Conservation (phyloP, 1,140 invertebrate species). For the Halyomorpha halys region DNA sequence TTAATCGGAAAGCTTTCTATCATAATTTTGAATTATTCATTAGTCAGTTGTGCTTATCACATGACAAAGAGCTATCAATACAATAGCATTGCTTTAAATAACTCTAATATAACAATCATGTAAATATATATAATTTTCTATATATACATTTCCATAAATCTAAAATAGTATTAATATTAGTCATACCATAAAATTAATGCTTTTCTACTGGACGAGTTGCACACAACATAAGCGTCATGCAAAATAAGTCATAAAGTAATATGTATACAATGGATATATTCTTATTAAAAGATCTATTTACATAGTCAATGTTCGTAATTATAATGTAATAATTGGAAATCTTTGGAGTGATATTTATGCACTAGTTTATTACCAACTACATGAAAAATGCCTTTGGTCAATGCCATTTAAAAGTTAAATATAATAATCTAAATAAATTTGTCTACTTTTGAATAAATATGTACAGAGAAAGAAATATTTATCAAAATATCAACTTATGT, state of each 20-base stretch:
- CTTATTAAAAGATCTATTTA: constrained; percentile 8
- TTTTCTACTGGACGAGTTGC: constrained; percentile 24
- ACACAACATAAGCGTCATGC: constrained; percentile 27
- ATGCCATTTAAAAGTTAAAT: no score
- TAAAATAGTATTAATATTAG: constrained; percentile 21
- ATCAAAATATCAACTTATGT: no score
- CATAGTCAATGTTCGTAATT: constrained; percentile 17
- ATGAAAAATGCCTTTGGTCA: no score
- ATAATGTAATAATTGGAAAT: constrained; percentile 2
- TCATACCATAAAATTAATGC: constrained; percentile 19
- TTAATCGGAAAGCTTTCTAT: constrained; percentile 24
- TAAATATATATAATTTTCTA: constrained; percentile 26
- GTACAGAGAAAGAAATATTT: no score
- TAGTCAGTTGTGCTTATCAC: constrained; percentile 20
- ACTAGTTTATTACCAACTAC: no score
- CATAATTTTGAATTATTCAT: constrained; percentile 21
- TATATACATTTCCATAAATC: constrained; percentile 23
- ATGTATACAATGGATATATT: constrained; percentile 13
- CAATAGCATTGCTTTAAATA: constrained; percentile 17
- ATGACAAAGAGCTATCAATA: constrained; percentile 22
- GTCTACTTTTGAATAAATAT: no score
- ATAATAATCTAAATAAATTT: no score
- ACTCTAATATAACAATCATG: constrained; percentile 23
- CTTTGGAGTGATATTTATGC: no score
- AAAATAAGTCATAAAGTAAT: constrained; percentile 17